Percentiles rank a stretch among this genome's conserved stretches.
phyloP scores from a whole-genome alignment of 2,113 vertebrate genomes.

The Cricetomys ansorgei region DNA sequence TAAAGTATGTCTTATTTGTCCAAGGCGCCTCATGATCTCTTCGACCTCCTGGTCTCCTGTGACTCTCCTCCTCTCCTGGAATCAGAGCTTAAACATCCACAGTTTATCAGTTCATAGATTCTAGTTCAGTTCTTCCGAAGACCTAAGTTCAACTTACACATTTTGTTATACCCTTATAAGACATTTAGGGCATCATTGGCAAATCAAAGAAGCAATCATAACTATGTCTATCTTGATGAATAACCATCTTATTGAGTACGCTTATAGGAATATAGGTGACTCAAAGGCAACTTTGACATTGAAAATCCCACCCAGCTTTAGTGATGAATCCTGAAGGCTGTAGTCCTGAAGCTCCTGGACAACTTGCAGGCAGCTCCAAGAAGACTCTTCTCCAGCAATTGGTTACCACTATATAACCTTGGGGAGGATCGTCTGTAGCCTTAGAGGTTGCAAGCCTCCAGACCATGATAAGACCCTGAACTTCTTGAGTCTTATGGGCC shows the following conservation, averaged over 20 bases:
- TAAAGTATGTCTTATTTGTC: not conserved
- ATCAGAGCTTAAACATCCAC: not conserved
- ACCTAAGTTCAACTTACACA: slow-evolving; percentile 26
- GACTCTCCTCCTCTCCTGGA: not conserved
- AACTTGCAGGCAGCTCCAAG: not conserved
- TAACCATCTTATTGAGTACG: too few species aligned
- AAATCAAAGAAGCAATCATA: not conserved
- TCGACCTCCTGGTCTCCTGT: not conserved
- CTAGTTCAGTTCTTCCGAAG: slow-evolving; percentile 42
- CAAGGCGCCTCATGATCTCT: not conserved
- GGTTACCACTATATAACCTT: not conserved
- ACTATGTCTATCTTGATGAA: not conserved
- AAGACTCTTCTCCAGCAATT: not conserved
- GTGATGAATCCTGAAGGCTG: not conserved
- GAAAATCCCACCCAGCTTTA: not conserved
- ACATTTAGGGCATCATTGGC: too few species aligned
- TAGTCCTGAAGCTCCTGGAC: not conserved
- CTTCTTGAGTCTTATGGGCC: not conserved
- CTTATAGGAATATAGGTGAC: not conserved
- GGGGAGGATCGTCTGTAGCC: not conserved
- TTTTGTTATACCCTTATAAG: not conserved
- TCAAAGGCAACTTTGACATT: not conserved
- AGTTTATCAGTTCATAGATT: not conserved
- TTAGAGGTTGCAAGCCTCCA: not conserved
- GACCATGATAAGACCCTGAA: not conserved